Evolutionary conservation across 1,140 invertebrate species (phyloP).

Genomic region (Drosophila burlai): DNA sequence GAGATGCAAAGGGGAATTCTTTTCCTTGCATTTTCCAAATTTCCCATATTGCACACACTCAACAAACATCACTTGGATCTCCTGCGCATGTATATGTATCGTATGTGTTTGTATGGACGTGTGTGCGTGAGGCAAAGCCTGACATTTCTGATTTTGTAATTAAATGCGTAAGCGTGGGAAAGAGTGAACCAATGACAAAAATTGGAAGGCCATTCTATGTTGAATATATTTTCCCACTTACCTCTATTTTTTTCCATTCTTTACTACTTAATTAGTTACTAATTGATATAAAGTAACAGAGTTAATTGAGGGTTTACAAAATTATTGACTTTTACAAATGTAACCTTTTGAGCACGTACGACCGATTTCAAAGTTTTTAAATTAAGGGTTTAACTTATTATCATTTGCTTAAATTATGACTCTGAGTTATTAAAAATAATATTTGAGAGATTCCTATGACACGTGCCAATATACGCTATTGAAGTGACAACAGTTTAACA

Average conservation of each 20-base stretch:
- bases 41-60: conserved; percentile 36
- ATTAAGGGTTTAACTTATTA: background rate
- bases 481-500: background rate
- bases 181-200: conserved; percentile 3
- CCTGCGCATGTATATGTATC: background rate
- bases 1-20: conserved; percentile 1
- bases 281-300: background rate
- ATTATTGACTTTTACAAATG: background rate
- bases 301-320: background rate
- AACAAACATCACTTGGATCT: background rate
- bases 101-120: conserved; percentile 3
- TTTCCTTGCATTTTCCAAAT: conserved; percentile 31
- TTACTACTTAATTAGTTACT: background rate
- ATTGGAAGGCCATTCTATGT: background rate
- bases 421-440: background rate
- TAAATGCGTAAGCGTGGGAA: conserved; percentile 41
- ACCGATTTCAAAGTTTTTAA: background rate
- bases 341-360: background rate
- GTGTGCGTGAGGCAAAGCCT: conserved; percentile 37
- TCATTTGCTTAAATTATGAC: background rate
- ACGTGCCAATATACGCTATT: background rate
- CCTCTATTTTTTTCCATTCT: background rate
- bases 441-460: background rate
- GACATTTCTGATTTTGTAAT: conserved; percentile 61
- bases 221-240: background rate